Conservation (phyloP, 2,888 invertebrate genomes). For the Zaprionus obscuricornis region DNA sequence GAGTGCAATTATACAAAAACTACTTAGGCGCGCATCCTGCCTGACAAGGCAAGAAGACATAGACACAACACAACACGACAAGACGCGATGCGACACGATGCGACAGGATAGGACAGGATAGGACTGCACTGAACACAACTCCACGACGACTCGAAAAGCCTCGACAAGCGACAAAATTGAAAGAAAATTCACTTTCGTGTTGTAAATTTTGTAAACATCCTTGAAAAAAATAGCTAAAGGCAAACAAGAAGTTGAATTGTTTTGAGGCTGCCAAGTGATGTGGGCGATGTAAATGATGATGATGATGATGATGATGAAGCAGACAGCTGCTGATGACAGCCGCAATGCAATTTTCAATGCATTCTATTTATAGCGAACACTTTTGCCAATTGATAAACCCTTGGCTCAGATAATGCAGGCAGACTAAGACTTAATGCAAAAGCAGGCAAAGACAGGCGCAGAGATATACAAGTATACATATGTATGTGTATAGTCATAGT, state of each 20-base stretch:
- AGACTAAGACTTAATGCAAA: too few species aligned
- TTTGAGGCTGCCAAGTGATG: slow-evolving; percentile 50
- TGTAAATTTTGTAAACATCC: slow-evolving; percentile 79
- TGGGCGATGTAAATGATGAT: too few species aligned
- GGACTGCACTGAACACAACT: slow-evolving; percentile 29
- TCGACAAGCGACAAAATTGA: slow-evolving; percentile 72
- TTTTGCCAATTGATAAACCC: slow-evolving; percentile 60
- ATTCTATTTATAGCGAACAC: slow-evolving; percentile 49
- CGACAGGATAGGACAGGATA: slow-evolving; percentile 30
- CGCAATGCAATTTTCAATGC: slow-evolving; percentile 73
- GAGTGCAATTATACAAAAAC: slow-evolving; percentile 77
- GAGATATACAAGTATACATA: too few species aligned
- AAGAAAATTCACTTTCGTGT: slow-evolving; percentile 80
- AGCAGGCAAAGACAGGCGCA: slow-evolving; percentile 10
- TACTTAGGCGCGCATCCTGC: slow-evolving; percentile 77
- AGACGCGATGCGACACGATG: slow-evolving; percentile 23
- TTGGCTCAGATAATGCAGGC: slow-evolving; percentile 18
- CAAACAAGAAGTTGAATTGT: slow-evolving; percentile 51
- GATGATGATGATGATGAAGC: not conserved
- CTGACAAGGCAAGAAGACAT: slow-evolving; percentile 42
- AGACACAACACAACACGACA: slow-evolving; percentile 27
- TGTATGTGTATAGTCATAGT: too few species aligned
- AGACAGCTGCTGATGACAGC: slow-evolving; percentile 57
- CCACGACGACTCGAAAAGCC: slow-evolving; percentile 30
- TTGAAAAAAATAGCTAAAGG: slow-evolving; percentile 71